Conservation (phyloP, 2,797 vertebrate genomes). For the Gymnoscopelus microlampas region DNA sequence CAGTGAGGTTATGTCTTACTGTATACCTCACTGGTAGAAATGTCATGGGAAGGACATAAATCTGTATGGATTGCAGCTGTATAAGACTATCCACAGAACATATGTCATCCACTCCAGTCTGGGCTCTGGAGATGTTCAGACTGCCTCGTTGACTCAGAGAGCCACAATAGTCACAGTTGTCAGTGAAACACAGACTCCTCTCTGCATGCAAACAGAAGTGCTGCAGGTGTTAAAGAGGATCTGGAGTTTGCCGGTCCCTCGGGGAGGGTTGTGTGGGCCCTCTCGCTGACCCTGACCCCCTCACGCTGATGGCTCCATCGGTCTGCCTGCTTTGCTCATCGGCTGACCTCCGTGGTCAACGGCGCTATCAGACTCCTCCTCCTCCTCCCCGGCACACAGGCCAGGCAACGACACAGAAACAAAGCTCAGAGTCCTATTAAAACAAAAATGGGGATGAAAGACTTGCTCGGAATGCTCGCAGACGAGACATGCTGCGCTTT, state of each 20-base stretch:
- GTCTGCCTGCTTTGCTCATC: constrained; percentile 12
- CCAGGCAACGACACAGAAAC: neutral
- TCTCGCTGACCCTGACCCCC: constrained; percentile 3
- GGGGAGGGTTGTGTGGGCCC: neutral
- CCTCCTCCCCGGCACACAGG: neutral
- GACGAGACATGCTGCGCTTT: too few species aligned
- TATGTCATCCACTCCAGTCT: too few species aligned
- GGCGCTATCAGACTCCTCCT: too few species aligned
- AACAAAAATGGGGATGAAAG: too few species aligned
- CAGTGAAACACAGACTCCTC: neutral
- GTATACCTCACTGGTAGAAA: neutral
- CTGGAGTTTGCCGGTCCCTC: constrained; percentile 18
- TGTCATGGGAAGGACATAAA: too few species aligned
- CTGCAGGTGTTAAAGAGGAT: constrained; percentile 19
- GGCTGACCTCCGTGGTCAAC: neutral
- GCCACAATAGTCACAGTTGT: too few species aligned
- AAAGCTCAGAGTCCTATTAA: neutral
- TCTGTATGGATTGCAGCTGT: too few species aligned
- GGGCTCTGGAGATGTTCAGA: too few species aligned
- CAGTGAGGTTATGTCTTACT: too few species aligned
- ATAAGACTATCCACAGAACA: too few species aligned
- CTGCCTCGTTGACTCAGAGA: too few species aligned
- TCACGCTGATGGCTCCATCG: neutral
- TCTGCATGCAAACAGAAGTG: neutral
- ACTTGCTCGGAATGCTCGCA: too few species aligned